Percentiles rank a stretch among this genome's conserved stretches.
Conservation (phyloP, 2,888 invertebrate genomes). For the Eumacrocentrus americanus region DNA sequence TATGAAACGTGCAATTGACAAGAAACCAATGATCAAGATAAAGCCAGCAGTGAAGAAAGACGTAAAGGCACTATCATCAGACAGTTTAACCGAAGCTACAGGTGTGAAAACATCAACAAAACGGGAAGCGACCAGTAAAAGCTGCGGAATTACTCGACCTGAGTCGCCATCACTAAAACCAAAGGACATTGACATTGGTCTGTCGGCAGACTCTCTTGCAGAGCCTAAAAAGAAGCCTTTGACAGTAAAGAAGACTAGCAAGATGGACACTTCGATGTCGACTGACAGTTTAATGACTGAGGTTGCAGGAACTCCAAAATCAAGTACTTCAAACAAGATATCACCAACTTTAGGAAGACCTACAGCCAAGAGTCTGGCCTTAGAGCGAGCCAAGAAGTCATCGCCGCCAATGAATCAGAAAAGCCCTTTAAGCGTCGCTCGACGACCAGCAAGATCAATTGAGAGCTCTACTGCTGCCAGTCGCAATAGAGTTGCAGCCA, state of each 20-base stretch:
- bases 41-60: slow-evolving; percentile 56
- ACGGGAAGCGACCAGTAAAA: slow-evolving; percentile 51
- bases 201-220: slow-evolving; percentile 57
- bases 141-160: slow-evolving; percentile 58
- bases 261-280: slow-evolving; percentile 59
- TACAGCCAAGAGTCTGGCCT: slow-evolving; percentile 42
- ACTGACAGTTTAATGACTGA: slow-evolving; percentile 60
- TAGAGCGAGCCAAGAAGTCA: slow-evolving; percentile 50
- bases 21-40: slow-evolving; percentile 50
- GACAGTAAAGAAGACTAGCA: slow-evolving; percentile 42
- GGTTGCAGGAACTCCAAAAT: slow-evolving; percentile 47
- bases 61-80: slow-evolving; percentile 62
- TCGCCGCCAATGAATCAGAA: slow-evolving; percentile 53
- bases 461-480: slow-evolving; percentile 58
- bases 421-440: slow-evolving; percentile 43
- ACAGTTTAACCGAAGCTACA: slow-evolving; percentile 63
- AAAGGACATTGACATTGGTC: slow-evolving; percentile 51
- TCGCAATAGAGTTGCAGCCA: slow-evolving; percentile 53
- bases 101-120: slow-evolving; percentile 40
- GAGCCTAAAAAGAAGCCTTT: slow-evolving; percentile 49
- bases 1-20: slow-evolving; percentile 60
- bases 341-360: slow-evolving; percentile 51
- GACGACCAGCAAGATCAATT: slow-evolving; percentile 51
- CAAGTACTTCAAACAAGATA: slow-evolving; percentile 51
- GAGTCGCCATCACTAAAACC: slow-evolving; percentile 57